These are phyloP conservation scores for Lasioglossum morio DNA, from an alignment of 2,888 invertebrate species.

Conservation along the genomic window DNA sequence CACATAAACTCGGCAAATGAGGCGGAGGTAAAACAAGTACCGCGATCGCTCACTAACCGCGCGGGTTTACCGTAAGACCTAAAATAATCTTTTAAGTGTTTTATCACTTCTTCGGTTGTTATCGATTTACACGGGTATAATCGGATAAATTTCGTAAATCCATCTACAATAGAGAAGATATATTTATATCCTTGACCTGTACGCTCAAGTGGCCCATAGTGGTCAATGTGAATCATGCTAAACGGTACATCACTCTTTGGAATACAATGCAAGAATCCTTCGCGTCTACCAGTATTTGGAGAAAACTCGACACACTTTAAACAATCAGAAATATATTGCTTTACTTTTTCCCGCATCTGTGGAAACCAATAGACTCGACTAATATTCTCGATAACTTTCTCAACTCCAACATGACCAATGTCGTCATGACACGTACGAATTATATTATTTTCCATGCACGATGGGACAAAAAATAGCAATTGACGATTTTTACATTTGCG, in stretches of 20 bases:
- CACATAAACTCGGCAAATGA: neutral
- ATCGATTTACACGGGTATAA: no score
- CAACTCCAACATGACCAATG: neutral
- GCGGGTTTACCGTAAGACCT: neutral
- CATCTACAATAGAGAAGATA: no score
- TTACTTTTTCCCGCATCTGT: no score
- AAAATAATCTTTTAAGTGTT: no score
- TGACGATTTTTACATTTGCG: conserved; percentile 1
- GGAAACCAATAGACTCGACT: no score
- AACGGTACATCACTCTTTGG: neutral
- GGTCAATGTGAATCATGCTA: no score
- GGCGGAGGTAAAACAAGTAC: neutral
- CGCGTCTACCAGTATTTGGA: neutral
- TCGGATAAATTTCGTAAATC: no score
- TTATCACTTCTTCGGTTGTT: no score
- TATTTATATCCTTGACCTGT: no score
- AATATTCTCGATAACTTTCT: no score
- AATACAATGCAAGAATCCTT: neutral
- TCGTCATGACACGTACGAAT: conserved; percentile 4
- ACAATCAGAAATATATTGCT: neutral
- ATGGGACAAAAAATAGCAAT: conserved; percentile 17
- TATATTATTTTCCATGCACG: conserved; percentile 17
- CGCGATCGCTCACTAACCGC: neutral
- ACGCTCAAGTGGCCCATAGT: no score
- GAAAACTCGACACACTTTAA: neutral